A percentile compares a stretch with the other conserved stretches of the same genome.
Conservation (phyloP, 2,113 vertebrate species). For the Xenopus laevis region DNA sequence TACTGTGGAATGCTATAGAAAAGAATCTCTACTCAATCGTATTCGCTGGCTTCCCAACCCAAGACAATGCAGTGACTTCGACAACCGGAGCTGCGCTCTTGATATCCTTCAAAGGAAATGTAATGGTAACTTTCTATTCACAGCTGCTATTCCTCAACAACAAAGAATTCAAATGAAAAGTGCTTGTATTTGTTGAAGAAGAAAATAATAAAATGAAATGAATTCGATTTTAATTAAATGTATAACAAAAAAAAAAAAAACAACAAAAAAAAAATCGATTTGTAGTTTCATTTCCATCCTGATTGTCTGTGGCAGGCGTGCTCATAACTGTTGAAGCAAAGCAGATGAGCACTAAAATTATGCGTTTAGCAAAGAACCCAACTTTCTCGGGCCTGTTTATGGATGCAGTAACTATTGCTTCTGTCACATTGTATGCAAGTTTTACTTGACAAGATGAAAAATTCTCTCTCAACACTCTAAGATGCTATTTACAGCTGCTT, state of each 20-base stretch:
- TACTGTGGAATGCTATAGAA: background rate
- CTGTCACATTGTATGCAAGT: slow-evolving; percentile 56
- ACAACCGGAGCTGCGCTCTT: background rate
- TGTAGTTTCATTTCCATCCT: slow-evolving; percentile 57
- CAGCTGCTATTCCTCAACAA: background rate
- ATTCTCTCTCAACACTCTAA: slow-evolving; percentile 87
- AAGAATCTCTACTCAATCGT: background rate
- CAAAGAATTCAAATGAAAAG: background rate
- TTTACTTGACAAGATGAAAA: slow-evolving; percentile 62
- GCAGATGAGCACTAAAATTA: slow-evolving; percentile 65
- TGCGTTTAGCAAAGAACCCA: slow-evolving; percentile 62
- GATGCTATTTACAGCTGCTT: slow-evolving; percentile 99
- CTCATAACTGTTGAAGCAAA: slow-evolving; percentile 53
- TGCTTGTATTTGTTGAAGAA: slow-evolving; percentile 10
- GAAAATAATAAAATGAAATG: slow-evolving; percentile 3
- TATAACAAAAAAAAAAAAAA: slow-evolving; percentile 36
- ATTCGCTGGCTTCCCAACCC: background rate
- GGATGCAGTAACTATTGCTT: slow-evolving; percentile 70
- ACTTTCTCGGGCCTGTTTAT: slow-evolving; percentile 63
- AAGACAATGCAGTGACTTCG: background rate
- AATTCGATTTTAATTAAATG: slow-evolving; percentile 9
- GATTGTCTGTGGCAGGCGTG: slow-evolving; percentile 69
- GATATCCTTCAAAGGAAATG: background rate
- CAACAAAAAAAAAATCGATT: slow-evolving; percentile 41
- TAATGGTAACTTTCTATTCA: no score